phyloP scores from a whole-genome alignment of 2,888 invertebrate species.

The Yponomeuta cagnagella region DNA sequence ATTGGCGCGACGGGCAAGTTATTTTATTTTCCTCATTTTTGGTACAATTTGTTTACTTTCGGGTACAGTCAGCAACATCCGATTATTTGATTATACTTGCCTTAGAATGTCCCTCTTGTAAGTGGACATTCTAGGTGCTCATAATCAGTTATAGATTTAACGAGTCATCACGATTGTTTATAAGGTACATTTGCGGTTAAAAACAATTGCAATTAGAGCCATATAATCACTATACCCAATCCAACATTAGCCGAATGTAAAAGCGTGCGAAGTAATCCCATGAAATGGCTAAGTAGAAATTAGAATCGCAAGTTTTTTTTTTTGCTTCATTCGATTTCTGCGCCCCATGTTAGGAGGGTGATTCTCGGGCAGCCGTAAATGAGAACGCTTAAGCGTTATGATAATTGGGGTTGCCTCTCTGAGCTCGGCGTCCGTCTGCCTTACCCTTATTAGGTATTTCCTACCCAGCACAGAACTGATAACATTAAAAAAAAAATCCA shows the following conservation, averaged over 20 bases:
- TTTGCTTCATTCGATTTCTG: constrained; percentile 14
- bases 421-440: constrained; percentile 7
- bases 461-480: constrained; percentile 2
- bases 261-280: constrained; percentile 15
- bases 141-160: no score
- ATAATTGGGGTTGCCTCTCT: constrained; percentile 27
- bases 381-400: constrained; percentile 24
- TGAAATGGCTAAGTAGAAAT: constrained; percentile 16
- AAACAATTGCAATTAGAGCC: no score
- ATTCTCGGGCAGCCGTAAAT: constrained; percentile 15
- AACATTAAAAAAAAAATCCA: background rate
- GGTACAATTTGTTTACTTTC: no score
- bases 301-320: constrained; percentile 14
- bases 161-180: no score
- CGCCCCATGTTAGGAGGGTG: constrained; percentile 10
- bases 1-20: no score
- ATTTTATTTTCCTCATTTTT: no score
- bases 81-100: no score
- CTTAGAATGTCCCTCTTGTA: no score
- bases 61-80: no score
- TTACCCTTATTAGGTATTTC: constrained; percentile 4
- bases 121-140: no score
- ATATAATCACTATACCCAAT: background rate
- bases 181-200: no score
- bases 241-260: background rate